Base-by-base conservation (phyloP, 2,888 invertebrate species). In the Chymomyza fuscimana region DNA sequence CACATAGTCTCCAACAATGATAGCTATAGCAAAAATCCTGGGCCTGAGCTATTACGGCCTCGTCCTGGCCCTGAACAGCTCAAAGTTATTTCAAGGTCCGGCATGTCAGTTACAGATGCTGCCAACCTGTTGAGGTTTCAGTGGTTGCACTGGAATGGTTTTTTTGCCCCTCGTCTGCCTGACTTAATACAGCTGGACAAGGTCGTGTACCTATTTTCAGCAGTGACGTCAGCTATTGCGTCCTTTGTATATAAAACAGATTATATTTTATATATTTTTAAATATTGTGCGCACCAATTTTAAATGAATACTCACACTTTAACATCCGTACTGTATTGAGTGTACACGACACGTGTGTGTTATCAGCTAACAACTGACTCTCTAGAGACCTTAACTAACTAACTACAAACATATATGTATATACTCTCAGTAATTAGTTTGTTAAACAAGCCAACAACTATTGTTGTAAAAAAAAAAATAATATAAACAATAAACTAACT, bases 61-160 rank as follows among this genome's bases (percentile, higher is more conserved):
- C 51, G 64, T 54, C 62, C 76, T 77, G 66, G 76, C 68, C 36
- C 67, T 36, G 63, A 32, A 32, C 50, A 19, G 12, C 76, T 62
- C 79, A 78, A 78, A 79, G 79, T 78, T 63, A 51, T 74, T 66
- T 19, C 36, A 50, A 25, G 50, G 19, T 36, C 51, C 29, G 25
- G 36, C 40, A 67, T 54, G 54, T 54, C 54, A 22, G 19, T 54
- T 9, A n/a, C 54, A 16, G 54, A 16, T 54, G 54, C 22, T 69
- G 73, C 77, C 78, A 74, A 40, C 61, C 61, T 61, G 61, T 40
- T 61, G 61, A 15, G 22, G 16, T n/a, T 54, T 46, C 12, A 46
- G 12, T 46, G 40, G 10, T 19, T 10, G 7, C 15, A 54, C 54
- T 54, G 16, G 19, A 19, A 22, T 22, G 22, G 54, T 5, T 52